A percentile compares a stretch with the other conserved stretches of the same genome.
Conservation (phyloP, 2,113 vertebrate genomes). For the Takifugu flavidus region DNA sequence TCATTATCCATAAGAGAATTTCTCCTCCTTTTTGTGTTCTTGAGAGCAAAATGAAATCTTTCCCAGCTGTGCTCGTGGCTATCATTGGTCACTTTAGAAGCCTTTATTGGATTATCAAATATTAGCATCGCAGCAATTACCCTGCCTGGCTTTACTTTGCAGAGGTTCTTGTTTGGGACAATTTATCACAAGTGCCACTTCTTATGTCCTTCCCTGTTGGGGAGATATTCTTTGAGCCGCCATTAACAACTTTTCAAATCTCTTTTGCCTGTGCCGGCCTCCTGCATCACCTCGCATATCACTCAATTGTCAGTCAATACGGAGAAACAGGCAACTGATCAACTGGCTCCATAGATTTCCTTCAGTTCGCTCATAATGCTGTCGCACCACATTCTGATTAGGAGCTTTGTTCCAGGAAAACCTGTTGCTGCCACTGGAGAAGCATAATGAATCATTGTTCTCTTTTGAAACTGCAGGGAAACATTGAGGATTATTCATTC, state of each 20-base stretch:
- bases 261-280: conserved; percentile 13
- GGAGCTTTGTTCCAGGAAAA: conserved; percentile 23
- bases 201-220: conserved; percentile 10
- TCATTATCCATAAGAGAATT: neutral
- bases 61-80: conserved; percentile 5
- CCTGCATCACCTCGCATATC: neutral
- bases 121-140: conserved; percentile 48
- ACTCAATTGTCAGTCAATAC: conserved; percentile 18
- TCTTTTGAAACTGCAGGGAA: conserved; percentile 12
- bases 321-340: conserved; percentile 3
- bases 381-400: conserved; percentile 9
- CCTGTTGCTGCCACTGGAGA: conserved; percentile 16
- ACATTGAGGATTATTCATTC: conserved; percentile 19
- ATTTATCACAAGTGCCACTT: conserved; percentile 37
- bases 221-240: conserved; percentile 18
- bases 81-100: conserved; percentile 41
- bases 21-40: neutral
- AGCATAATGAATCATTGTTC: conserved; percentile 12
- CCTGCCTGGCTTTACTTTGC: conserved; percentile 24
- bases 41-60: conserved; percentile 2
- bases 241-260: conserved; percentile 15
- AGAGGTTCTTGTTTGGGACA: conserved; percentile 34
- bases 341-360: neutral
- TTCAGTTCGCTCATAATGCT: neutral
- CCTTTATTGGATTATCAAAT: conserved; percentile 42